Evolutionary conservation across 1,140 invertebrate species (phyloP).

Genomic region (Heterodera carotae): DNA sequence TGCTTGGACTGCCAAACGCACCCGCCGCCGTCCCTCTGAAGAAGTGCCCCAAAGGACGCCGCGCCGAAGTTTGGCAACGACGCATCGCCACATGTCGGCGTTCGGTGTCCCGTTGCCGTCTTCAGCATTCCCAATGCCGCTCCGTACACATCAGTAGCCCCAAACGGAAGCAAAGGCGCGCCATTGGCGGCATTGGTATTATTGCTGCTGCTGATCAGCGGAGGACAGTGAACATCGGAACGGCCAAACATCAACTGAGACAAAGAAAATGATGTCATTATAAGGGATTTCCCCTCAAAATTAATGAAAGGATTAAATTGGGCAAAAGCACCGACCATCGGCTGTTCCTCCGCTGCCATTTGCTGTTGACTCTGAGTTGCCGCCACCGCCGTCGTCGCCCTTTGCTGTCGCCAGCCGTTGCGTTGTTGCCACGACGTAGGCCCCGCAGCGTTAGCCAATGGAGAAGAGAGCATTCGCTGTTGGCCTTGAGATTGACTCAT

Average conservation of each 20-base stretch:
- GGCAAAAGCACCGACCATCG: background rate
- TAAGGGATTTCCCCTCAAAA: too few relatives aligned
- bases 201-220: background rate
- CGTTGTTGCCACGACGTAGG: background rate
- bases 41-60: conserved; percentile 1
- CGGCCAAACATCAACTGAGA: background rate
- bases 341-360: background rate
- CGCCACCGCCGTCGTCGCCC: background rate
- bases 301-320: too few relatives aligned
- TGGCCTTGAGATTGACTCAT: background rate
- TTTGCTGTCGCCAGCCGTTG: background rate
- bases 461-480: background rate
- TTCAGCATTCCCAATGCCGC: conserved; percentile 8
- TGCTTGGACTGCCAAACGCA: too few relatives aligned
- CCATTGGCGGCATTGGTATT: background rate
- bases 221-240: background rate
- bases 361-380: background rate
- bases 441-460: background rate
- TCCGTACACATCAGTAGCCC: background rate
- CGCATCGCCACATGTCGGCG: background rate
- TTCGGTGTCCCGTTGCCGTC: background rate
- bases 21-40: background rate
- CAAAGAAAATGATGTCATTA: background rate
- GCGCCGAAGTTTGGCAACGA: background rate
- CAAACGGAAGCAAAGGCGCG: background rate